Evolutionary conservation across 2,797 vertebrate species (phyloP).

Genomic region (Sandelia bainsii): DNA sequence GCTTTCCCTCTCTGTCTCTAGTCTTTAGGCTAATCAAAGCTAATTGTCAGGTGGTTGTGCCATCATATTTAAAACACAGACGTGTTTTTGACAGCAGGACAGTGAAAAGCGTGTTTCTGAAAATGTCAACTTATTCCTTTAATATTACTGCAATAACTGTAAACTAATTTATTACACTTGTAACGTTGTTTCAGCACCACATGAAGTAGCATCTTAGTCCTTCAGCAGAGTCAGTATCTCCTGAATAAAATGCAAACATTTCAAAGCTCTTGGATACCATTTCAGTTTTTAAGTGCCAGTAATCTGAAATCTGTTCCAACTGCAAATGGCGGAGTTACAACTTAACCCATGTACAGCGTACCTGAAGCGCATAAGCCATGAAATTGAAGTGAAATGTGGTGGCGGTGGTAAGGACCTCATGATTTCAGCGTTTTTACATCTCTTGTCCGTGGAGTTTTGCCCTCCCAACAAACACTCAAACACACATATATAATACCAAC

Average conservation of each 20-base stretch:
- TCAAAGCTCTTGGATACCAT: slow-evolving; percentile 6
- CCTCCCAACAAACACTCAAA: slow-evolving; percentile 37
- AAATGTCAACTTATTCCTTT: neutral
- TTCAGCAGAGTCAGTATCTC: neutral
- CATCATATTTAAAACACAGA: too few relatives aligned
- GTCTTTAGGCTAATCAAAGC: too few relatives aligned
- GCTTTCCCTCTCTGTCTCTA: too few relatives aligned
- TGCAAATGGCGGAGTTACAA: slow-evolving; percentile 15
- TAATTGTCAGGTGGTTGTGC: too few relatives aligned
- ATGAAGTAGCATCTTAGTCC: neutral
- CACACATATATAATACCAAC: slow-evolving; percentile 49
- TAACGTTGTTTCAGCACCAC: neutral
- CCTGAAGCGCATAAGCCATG: slow-evolving; percentile 51
- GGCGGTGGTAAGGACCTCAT: slow-evolving; percentile 42
- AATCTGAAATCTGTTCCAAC: slow-evolving; percentile 38
- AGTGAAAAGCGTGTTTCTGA: neutral
- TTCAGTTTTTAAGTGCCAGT: slow-evolving; percentile 2
- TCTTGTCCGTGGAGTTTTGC: slow-evolving; percentile 23
- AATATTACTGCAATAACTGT: neutral
- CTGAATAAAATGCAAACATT: slow-evolving; percentile 11
- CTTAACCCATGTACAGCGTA: slow-evolving; percentile 31
- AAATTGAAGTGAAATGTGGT: slow-evolving; percentile 62
- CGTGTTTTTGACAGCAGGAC: too few relatives aligned
- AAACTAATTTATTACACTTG: neutral
- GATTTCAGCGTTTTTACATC: slow-evolving; percentile 64